Conservation (phyloP, 2,888 invertebrate genomes). For the Andrena trimmerana region DNA sequence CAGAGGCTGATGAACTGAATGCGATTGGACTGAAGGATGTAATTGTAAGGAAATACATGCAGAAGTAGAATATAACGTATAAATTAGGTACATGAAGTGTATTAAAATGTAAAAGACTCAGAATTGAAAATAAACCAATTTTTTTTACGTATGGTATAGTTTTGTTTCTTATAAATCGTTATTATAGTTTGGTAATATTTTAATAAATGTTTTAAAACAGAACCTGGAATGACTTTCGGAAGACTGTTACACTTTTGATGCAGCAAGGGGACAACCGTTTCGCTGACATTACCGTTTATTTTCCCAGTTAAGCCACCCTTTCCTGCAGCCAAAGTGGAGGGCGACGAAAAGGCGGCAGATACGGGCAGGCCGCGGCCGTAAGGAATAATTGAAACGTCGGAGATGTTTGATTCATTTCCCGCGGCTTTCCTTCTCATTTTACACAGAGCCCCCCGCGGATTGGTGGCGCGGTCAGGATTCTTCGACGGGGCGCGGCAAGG, state of each 20-base stretch:
- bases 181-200: too few relatives aligned
- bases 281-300: conserved; percentile 53
- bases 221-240: conserved; percentile 9
- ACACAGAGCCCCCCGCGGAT: conserved; percentile 76
- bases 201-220: too few relatives aligned
- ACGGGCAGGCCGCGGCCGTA: conserved; percentile 65
- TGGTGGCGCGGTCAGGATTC: conserved; percentile 61
- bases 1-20: too few relatives aligned
- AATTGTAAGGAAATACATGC: too few relatives aligned
- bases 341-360: conserved; percentile 59
- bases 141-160: too few relatives aligned
- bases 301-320: conserved; percentile 45
- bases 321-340: conserved; percentile 14
- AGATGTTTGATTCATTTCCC: conserved; percentile 83
- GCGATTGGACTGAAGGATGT: too few relatives aligned
- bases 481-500: conserved; percentile 25
- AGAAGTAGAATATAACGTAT: too few relatives aligned
- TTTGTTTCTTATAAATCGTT: too few relatives aligned
- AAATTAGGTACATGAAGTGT: too few relatives aligned
- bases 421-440: conserved; percentile 81
- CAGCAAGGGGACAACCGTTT: conserved; percentile 51
- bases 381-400: conserved; percentile 84
- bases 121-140: too few relatives aligned
- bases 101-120: too few relatives aligned
- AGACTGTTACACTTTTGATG: conserved; percentile 52